Evolutionary conservation across 1,140 invertebrate species (phyloP).

Genomic region (Brachystomella parvula): DNA sequence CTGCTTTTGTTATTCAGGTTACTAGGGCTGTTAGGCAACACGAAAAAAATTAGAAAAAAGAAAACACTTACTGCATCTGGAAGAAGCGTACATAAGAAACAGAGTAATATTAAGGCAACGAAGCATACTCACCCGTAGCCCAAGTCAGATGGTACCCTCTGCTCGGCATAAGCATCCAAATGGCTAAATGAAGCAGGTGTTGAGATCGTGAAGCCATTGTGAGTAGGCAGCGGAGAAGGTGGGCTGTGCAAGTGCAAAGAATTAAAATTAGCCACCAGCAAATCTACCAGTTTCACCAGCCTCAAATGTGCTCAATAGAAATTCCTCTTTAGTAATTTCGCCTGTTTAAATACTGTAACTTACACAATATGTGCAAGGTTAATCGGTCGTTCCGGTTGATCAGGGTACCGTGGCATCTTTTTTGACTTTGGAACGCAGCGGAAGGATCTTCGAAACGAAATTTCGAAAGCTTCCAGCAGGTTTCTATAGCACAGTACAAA

Average conservation of each 20-base stretch:
- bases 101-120: neutral
- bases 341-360: constrained; percentile 44
- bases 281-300: neutral
- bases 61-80: constrained; percentile 18
- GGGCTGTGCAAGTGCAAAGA: constrained; percentile 50
- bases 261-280: constrained; percentile 1
- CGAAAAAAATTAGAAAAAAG: constrained; percentile 31
- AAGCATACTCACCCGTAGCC: neutral
- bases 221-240: constrained; percentile 74
- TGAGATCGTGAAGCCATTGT: constrained; percentile 63
- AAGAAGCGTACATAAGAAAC: neutral
- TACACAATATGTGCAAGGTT: constrained; percentile 94
- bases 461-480: constrained; percentile 58
- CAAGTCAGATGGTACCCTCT: constrained; percentile 31
- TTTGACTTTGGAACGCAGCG: constrained; percentile 85
- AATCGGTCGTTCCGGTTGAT: constrained; percentile 85
- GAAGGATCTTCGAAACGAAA: constrained; percentile 89
- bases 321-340: neutral
- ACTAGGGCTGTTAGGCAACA: constrained; percentile 15
- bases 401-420: constrained; percentile 74
- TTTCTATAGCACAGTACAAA: constrained; percentile 28
- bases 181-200: constrained; percentile 38
- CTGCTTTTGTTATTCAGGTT: constrained; percentile 35
- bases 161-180: constrained; percentile 33
- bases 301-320: neutral